Evolutionary conservation across 1,140 invertebrate genomes (phyloP), one percentile per base, ranked within the genome.

Genomic region (Drusus annulatus): DNA sequence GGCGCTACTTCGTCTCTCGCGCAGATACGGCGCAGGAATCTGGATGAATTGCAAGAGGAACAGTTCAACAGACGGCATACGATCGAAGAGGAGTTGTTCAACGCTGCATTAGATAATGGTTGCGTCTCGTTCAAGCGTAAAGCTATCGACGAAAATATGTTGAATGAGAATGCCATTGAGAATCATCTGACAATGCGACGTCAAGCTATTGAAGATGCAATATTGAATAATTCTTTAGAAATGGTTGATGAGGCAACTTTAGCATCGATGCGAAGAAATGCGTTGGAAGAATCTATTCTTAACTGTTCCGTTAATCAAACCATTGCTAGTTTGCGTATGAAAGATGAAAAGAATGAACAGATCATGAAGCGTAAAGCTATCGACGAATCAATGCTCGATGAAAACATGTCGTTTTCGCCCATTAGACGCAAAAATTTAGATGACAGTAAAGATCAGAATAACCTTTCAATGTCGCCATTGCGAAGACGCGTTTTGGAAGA

Each of bases 361-460:
- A 76, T 60, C 52, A 68, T 77, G 62, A 77, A 65, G 16, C 31
- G 62, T 1, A 68, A 77, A 77, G 21, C 75, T 7, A 77, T 77
- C 36, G 75, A 77, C 54, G 71, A 58, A 36, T 75, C 71, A 8
- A 75, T 75, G 71, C 54, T 75, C 7, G 68, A 76, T 31, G 25
- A 77, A 16, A 60, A 76, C 74, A 54, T 74, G 63, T 68, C 81
- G 1, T 79, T 78, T 45, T 78, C 78, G 13, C 77, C 77, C 13
- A 54, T 79, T 51, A 52, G 77, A 45, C 36, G 77, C 13, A 79
- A 71, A 56, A 23, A 15, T 16, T 31, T 69, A 21, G 65, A 79
- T 17, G 77, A 79, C 16, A 62, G 54, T n/a, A 58, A 50, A 10
- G 45, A 65, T 15, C 45, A 58, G 15, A 79, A 58, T 16, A 51